A percentile compares a stretch with the other conserved stretches of the same genome.
Evolutionary conservation across 2,113 vertebrate species (phyloP).

Genomic region (Thermophis baileyi): DNA sequence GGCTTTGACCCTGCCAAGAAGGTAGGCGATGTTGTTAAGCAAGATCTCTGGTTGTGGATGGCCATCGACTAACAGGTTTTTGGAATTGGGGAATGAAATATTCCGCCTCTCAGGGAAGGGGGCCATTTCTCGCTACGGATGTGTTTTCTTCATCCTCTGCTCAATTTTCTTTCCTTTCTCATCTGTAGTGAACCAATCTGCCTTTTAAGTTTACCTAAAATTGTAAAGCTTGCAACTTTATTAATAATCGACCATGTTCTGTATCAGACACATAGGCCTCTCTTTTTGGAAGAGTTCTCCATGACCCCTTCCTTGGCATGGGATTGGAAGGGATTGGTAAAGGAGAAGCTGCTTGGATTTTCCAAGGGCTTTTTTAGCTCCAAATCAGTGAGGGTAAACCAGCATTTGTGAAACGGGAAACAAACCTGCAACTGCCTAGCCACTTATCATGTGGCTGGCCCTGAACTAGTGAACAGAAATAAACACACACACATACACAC

Average conservation of each 20-base stretch:
- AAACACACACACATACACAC: not conserved
- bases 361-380: not conserved
- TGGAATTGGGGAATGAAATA: not conserved
- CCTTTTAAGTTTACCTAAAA: not conserved
- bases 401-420: not conserved
- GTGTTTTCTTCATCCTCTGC: not conserved
- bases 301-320: not conserved
- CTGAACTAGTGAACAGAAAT: conserved; percentile 2
- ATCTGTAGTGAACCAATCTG: not conserved
- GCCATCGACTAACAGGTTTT: not conserved
- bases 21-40: not conserved
- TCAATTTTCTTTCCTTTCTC: not conserved
- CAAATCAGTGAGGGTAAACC: not conserved
- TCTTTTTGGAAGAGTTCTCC: not conserved
- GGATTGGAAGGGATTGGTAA: not conserved
- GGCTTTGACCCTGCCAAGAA: not conserved
- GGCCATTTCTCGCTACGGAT: not conserved
- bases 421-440: not conserved
- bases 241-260: not conserved
- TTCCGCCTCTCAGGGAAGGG: not conserved
- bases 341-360: not conserved
- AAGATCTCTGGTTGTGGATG: not conserved
- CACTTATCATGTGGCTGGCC: not conserved
- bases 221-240: not conserved
- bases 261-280: not conserved